Base-by-base conservation (phyloP, 1,140 invertebrate genomes). In the Drosophila miranda region DNA sequence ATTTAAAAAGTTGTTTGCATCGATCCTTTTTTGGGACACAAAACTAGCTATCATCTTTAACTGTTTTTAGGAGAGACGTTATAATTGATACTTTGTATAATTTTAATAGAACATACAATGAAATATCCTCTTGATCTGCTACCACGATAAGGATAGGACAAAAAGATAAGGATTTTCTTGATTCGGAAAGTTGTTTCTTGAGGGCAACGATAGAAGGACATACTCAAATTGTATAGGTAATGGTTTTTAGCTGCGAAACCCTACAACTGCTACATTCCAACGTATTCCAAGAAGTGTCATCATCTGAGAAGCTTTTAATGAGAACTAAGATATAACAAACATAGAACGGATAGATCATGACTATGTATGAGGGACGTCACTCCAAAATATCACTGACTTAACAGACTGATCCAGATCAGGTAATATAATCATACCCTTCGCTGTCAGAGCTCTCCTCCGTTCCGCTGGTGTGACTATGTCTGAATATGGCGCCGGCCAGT, bases 401-500 rank as follows among this genome's bases (percentile, higher is more conserved):
- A 30, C 66, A 41, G n/a, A n/a, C n/a, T 30, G 16, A 34, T 41
- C 9, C 11, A 13, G 11, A 38, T 38, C 34, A 11, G 4, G 34
- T 38, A 38, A 38, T 38, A 38, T 11, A 38, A 11, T 4, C 34
- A 13, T 13, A 38, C 11, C 34, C 34, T 38, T 38, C 3, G 34
- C 34, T 13, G 34, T 4, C 4, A 38, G 34, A 38, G 34, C 21
- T 19, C 56, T 41, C 13, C 21, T 16, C 16, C 69, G 70, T 73
- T 73, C 52, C 70, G 69, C 69, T 54, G 42, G 43, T 38, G 46
- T 56, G 69, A 73, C 70, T 64, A 13, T 13, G 34, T 38, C 34
- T 38, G 34, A 73, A 73, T 73, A 73, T 64, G 60, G 70, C 71
- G 66, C 53, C 71, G 71, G 74, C 60, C 69, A 34, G 30, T 11